Evolutionary conservation across 1,140 invertebrate species (phyloP).

Genomic region (Oncopodura yosiiana): DNA sequence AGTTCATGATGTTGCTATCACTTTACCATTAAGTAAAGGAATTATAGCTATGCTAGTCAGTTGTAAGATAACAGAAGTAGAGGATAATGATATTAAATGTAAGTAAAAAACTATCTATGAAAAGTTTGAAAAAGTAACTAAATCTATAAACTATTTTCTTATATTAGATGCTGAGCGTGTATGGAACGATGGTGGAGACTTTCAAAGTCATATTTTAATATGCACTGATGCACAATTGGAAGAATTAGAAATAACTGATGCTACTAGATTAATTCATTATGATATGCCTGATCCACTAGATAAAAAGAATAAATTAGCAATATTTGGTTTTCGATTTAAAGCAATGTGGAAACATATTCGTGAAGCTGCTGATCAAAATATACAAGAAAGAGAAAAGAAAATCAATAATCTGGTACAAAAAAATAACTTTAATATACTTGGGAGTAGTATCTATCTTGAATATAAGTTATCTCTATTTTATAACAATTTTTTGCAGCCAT

Average conservation of each 20-base stretch:
- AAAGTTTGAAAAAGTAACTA: background rate
- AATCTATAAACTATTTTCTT: background rate
- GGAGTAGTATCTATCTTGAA: no score
- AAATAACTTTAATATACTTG: no score
- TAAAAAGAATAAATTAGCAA: no score
- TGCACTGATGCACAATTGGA: constrained; percentile 9
- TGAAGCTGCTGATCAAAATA: background rate
- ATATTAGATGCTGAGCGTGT: background rate
- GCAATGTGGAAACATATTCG: constrained; percentile 5
- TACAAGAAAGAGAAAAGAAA: no score
- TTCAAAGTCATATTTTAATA: background rate
- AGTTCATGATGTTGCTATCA: no score
- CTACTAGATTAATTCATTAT: constrained; percentile 7
- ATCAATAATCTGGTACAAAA: no score
- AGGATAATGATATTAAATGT: background rate
- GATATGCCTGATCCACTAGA: background rate
- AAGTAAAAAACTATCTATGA: background rate
- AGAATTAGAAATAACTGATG: constrained; percentile 2
- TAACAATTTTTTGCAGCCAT: no score
- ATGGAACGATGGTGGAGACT: background rate
- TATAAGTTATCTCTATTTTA: no score
- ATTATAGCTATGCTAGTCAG: no score
- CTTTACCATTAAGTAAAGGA: no score
- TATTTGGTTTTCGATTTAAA: constrained; percentile 1
- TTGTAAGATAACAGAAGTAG: no score